Conservation (phyloP, 2,888 invertebrate genomes). For the Stramonita haemastoma region DNA sequence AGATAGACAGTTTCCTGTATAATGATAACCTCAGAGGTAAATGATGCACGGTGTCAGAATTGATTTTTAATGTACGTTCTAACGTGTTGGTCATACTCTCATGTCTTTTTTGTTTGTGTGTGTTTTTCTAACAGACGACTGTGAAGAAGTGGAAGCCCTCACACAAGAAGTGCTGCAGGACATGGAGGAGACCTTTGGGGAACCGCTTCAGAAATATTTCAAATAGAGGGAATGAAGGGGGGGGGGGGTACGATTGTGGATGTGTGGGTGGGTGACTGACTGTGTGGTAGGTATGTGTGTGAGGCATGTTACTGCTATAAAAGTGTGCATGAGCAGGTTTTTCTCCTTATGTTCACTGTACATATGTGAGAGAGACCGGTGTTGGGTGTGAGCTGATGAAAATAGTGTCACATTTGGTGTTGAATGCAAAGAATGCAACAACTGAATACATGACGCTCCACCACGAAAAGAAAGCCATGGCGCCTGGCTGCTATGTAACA, state of each 20-base stretch:
- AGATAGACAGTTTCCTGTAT: too few relatives aligned
- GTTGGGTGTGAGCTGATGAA: neutral
- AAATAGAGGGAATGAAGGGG: neutral
- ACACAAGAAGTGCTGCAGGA: constrained; percentile 89
- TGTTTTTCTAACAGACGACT: constrained; percentile 74
- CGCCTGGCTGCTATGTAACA: too few relatives aligned
- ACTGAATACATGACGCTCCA: too few relatives aligned
- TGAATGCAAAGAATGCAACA: too few relatives aligned
- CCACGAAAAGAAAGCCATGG: too few relatives aligned
- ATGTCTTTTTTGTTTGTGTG: neutral
- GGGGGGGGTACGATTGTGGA: too few relatives aligned
- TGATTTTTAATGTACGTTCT: neutral
- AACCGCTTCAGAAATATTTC: constrained; percentile 86
- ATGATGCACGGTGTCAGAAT: neutral
- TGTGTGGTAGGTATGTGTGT: neutral
- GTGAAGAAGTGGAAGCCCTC: constrained; percentile 86
- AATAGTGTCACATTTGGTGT: too few relatives aligned
- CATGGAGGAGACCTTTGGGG: constrained; percentile 91
- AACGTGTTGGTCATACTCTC: neutral
- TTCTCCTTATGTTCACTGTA: neutral
- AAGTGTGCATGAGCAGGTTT: neutral
- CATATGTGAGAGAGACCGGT: neutral
- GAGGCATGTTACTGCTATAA: neutral
- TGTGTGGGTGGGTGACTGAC: too few relatives aligned
- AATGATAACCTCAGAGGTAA: neutral